A percentile compares a stretch with the other conserved stretches of the same genome.
Conservation (phyloP, 30 jellyfish, hydroid and myxozoan genomes). For the Catostylus mosaicus region DNA sequence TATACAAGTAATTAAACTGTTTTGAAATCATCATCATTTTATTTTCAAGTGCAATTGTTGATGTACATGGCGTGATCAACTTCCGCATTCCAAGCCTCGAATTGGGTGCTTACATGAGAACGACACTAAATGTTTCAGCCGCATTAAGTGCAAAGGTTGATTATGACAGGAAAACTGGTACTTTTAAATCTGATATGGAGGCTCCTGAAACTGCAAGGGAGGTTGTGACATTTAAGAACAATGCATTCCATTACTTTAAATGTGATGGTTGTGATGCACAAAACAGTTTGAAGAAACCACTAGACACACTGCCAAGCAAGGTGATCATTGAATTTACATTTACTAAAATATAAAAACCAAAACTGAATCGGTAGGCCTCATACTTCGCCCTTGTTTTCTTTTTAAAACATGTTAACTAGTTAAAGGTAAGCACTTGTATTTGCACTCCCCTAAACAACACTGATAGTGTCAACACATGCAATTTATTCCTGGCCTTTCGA, state of each 20-base stretch:
- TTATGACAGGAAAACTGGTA: conserved; percentile 47
- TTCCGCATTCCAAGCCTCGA: conserved; percentile 64
- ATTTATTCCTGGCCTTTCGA: too few species aligned
- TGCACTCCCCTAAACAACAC: too few species aligned
- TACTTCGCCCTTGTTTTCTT: too few species aligned
- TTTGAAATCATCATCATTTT: not conserved
- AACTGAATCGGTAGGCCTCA: too few species aligned
- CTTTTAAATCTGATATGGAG: conserved; percentile 44
- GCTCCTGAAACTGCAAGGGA: conserved; percentile 62
- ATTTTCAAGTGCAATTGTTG: conserved; percentile 56
- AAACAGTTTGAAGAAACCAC: too few species aligned
- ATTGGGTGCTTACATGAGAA: conserved; percentile 57
- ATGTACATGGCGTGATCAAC: conserved; percentile 49
- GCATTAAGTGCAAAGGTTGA: conserved; percentile 26
- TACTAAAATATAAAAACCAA: too few species aligned
- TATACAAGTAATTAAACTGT: not conserved
- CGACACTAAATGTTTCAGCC: conserved; percentile 56
- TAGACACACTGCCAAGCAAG: not conserved
- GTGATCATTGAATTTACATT: too few species aligned
- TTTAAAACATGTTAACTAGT: too few species aligned
- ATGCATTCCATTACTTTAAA: conserved; percentile 44
- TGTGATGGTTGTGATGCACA: too few species aligned
- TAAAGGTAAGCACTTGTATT: too few species aligned
- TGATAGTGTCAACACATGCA: too few species aligned
- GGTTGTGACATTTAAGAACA: conserved; percentile 26